Percentiles rank a stretch among this genome's conserved stretches.
Conservation (phyloP, 2,888 invertebrate species). For the Pristionchus entomophagus region DNA sequence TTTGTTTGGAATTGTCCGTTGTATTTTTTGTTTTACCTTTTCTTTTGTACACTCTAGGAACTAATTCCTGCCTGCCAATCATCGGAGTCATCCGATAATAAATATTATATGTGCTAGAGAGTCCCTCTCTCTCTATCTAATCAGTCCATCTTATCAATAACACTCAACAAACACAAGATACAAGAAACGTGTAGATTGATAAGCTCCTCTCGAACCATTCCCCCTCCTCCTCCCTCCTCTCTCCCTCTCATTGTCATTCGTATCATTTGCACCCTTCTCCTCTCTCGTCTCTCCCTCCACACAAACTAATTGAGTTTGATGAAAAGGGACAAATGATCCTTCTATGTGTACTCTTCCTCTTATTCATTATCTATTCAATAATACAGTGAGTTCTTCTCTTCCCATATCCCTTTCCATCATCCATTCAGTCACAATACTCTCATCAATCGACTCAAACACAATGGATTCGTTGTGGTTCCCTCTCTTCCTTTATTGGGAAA, state of each 20-base stretch:
- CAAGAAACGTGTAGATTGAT: conserved; percentile 32
- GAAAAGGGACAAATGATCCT: conserved; percentile 2
- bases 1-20: too few species aligned
- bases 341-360: background rate
- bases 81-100: background rate
- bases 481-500: conserved; percentile 37
- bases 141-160: background rate
- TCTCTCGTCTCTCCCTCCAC: background rate
- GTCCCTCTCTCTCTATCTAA: background rate
- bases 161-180: background rate
- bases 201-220: background rate
- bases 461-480: conserved; percentile 38
- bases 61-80: conserved; percentile 11
- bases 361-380: background rate
- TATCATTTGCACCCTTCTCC: background rate
- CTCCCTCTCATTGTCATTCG: background rate
- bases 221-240: conserved; percentile 2
- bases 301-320: background rate
- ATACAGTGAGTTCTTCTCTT: background rate
- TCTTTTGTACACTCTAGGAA: conserved; percentile 14
- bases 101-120: background rate
- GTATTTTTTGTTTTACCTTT: too few species aligned
- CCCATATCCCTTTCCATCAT: background rate
- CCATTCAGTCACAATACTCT: conserved; percentile 1
- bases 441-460: background rate